Conservation (phyloP, 2,113 vertebrate genomes). For the Poeciliopsis retropinna region DNA sequence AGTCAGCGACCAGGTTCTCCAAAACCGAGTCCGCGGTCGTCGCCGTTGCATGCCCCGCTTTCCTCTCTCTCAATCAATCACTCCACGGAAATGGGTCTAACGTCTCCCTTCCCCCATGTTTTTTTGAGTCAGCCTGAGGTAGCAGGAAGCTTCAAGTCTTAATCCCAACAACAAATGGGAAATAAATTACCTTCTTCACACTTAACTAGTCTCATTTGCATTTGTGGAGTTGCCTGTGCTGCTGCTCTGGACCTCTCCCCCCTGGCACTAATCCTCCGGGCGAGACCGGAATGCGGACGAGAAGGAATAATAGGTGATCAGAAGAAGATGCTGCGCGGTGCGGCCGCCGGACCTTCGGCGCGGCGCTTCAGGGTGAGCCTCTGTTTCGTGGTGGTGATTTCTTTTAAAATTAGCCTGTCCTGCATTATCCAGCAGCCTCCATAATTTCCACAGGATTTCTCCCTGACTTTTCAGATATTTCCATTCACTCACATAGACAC, state of each 20-base stretch:
- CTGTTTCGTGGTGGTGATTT: too few relatives aligned
- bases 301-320: constrained; percentile 27
- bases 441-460: too few relatives aligned
- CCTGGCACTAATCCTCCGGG: constrained; percentile 80
- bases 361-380: not conserved
- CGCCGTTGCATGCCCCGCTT: constrained; percentile 38
- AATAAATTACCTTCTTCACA: constrained; percentile 91
- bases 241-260: constrained; percentile 69
- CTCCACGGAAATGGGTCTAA: constrained; percentile 49
- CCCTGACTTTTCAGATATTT: too few relatives aligned
- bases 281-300: constrained; percentile 60
- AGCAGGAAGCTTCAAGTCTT: constrained; percentile 84
- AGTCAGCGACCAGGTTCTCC: constrained; percentile 10
- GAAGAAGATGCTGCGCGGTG: constrained; percentile 47
- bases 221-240: constrained; percentile 75
- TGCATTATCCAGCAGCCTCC: not conserved
- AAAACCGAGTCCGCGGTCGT: constrained; percentile 20
- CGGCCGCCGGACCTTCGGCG: constrained; percentile 20
- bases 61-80: constrained; percentile 32
- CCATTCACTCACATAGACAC: too few relatives aligned
- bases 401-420: not conserved
- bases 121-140: constrained; percentile 52
- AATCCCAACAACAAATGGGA: constrained; percentile 86
- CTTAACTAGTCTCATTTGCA: constrained; percentile 88
- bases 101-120: constrained; percentile 15